Conservation (phyloP, 2,113 vertebrate genomes). For the Anthoscopus minutus region DNA sequence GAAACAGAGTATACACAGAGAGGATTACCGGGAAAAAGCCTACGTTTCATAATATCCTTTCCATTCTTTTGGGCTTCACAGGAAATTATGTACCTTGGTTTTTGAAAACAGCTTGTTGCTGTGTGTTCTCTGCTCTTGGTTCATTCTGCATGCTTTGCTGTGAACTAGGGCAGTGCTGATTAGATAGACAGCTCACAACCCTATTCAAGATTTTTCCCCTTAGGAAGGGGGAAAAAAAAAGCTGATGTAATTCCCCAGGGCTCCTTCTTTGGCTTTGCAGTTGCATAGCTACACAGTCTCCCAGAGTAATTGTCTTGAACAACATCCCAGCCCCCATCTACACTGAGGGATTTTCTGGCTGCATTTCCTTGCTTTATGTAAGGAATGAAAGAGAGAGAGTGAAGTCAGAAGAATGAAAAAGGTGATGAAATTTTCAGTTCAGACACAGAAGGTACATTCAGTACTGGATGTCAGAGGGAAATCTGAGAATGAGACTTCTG, state of each 20-base stretch:
- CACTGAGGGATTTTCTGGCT: slow-evolving; percentile 9
- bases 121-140: neutral
- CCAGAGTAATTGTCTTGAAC: slow-evolving; percentile 5
- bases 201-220: neutral
- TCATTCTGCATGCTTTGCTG: neutral
- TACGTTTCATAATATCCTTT: neutral
- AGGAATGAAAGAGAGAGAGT: neutral
- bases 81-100: neutral
- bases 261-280: neutral
- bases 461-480: slow-evolving; percentile 37
- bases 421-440: slow-evolving; percentile 41
- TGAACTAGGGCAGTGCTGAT: neutral
- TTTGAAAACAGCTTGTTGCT: neutral
- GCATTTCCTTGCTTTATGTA: neutral
- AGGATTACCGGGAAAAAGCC: neutral
- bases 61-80: neutral
- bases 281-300: slow-evolving; percentile 22
- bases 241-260: slow-evolving; percentile 38
- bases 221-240: neutral
- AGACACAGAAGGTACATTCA: slow-evolving; percentile 28
- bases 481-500: slow-evolving; percentile 28
- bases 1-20: neutral
- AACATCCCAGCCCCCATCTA: neutral
- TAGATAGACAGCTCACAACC: neutral
- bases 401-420: slow-evolving; percentile 25